A percentile compares a stretch with the other conserved stretches of the same genome.
phyloP scores from a whole-genome alignment of 2,888 invertebrate species.

The Ctenicera cuprea region DNA sequence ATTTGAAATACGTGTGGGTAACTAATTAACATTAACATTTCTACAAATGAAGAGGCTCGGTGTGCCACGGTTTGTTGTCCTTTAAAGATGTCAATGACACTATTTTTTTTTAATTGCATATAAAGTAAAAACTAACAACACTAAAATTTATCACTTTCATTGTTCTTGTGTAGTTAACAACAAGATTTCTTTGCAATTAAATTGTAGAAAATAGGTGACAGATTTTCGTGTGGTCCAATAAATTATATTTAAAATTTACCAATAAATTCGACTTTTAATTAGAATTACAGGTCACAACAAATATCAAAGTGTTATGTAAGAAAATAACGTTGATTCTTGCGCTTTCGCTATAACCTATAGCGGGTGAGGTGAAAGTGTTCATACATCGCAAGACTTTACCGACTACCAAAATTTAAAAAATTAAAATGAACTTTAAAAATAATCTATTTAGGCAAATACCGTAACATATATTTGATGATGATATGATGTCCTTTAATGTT shows the following conservation, averaged over 20 bases:
- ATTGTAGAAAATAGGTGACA: neutral
- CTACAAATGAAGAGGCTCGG: neutral
- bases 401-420: conserved; percentile 7
- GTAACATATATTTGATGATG: neutral
- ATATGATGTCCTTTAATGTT: neutral
- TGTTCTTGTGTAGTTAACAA: no score
- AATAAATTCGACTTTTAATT: conserved; percentile 39
- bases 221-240: neutral
- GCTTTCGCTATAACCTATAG: conserved; percentile 45
- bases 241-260: neutral
- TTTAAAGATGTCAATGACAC: no score
- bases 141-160: no score
- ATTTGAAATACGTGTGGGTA: neutral
- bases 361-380: conserved; percentile 44
- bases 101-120: no score
- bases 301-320: conserved; percentile 43
- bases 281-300: conserved; percentile 32
- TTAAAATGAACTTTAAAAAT: neutral
- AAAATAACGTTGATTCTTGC: conserved; percentile 32
- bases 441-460: neutral
- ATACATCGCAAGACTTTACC: neutral
- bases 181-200: no score
- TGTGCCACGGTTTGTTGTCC: neutral
- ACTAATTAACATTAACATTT: conserved; percentile 10
- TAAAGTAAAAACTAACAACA: no score